These are phyloP conservation scores for Xylota segnis DNA, from an alignment of 2,888 invertebrate species.

Conservation along the genomic window DNA sequence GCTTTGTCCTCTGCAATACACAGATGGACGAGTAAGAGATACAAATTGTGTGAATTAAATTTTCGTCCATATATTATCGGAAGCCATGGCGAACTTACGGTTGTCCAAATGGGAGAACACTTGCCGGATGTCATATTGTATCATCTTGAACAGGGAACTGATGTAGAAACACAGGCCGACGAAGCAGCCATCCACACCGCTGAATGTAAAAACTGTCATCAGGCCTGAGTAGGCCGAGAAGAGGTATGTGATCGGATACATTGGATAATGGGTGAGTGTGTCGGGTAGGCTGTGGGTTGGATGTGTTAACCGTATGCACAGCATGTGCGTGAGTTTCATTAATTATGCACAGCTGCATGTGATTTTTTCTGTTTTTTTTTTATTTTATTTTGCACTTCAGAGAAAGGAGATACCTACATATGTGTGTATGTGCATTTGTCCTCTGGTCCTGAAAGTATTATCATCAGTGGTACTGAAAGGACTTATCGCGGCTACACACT, in stretches of 20 bases:
- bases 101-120: constrained; percentile 78
- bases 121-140: constrained; percentile 81
- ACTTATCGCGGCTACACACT: too few species aligned
- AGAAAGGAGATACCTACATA: too few species aligned
- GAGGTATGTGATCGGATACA: constrained; percentile 80
- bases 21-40: background rate
- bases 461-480: too few species aligned
- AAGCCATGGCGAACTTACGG: constrained; percentile 77
- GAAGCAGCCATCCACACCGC: constrained; percentile 82
- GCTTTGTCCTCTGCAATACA: constrained; percentile 25
- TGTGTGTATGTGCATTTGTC: too few species aligned
- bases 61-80: constrained; percentile 2
- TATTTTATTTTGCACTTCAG: too few species aligned
- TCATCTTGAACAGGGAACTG: constrained; percentile 80
- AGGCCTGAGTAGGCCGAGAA: constrained; percentile 80
- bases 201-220: constrained; percentile 81
- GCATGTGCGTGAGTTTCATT: background rate
- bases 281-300: constrained; percentile 79
- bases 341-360: background rate
- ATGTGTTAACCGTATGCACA: background rate
- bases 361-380: too few species aligned
- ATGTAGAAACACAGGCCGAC: constrained; percentile 82
- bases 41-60: constrained; percentile 38
- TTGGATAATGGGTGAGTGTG: constrained; percentile 78
- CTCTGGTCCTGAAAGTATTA: too few species aligned